Conservation (phyloP, 2,113 vertebrate species). For the rat (Rattus norvegicus) region GRCr8 NC_086021.1:140791001-140791500, state of each 20-base stretch:
- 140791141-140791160: too few species aligned
- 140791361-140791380: background rate
- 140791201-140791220: background rate
- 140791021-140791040: background rate
- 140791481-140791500: background rate
- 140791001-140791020: background rate
- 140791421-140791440: background rate
- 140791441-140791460: background rate
- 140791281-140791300: background rate
- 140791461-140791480: background rate
- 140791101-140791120: background rate
- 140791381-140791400: background rate
- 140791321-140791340: background rate
- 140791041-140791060: background rate
- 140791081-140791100: background rate
- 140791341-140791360: background rate
- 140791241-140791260: background rate
- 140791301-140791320: background rate
- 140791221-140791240: background rate
- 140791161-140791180: background rate
- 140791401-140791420: background rate
- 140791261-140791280: background rate
- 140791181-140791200: background rate
- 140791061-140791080: background rate
- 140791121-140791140: background rate